Base-by-base conservation (phyloP, 2,113 vertebrate species). In the Neotragus pygmaeus region DNA sequence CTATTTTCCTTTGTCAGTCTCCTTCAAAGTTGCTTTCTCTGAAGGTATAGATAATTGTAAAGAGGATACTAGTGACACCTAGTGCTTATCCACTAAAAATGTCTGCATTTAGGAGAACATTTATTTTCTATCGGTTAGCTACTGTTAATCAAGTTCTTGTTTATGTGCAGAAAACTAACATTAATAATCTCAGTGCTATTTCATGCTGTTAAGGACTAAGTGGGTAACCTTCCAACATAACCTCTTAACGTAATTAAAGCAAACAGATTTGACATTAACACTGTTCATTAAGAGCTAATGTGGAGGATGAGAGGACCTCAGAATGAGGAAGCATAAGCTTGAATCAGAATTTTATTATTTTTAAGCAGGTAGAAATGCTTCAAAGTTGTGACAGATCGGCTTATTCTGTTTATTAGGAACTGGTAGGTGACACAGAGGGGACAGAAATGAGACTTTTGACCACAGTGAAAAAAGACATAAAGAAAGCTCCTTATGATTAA, bases 51-150 rank as follows among this genome's bases (percentile, higher is more conserved):
- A 36, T 64, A 8, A 21, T 70, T 91, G 83, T 58, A 58, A 91
- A 96, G 98, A 98, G 98, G 89, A 87, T 98, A 96, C 98, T 96
- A 98, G 96, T 98, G 98, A 99, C 98, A 99, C 89, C 98, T 99
- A 98, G 98, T 98, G 98, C 89, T 95, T 95, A 62, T 57, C 64
- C 64, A 58, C 64, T 90, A 94, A 97, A 98, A 98, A 92, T 82
- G 95, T 73, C 95, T 90, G 82, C 66, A 19, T 78, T 93, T 80
- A 88, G 51, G 91, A 94, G 70, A 82, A 14, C 66, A 75, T 89
- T 94, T 53, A 49, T 97, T 97, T 97, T 90, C 78, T 97, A 66
- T 4, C 2, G 28, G 62, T 94, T 96, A 96, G 77, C 28, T 92
- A 77, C 28, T 93, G 25, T 53, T 78, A 51, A 97, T 97, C 96